Conservation (phyloP, 2,113 vertebrate genomes). For the Chamaetylas fuelleborni region DNA sequence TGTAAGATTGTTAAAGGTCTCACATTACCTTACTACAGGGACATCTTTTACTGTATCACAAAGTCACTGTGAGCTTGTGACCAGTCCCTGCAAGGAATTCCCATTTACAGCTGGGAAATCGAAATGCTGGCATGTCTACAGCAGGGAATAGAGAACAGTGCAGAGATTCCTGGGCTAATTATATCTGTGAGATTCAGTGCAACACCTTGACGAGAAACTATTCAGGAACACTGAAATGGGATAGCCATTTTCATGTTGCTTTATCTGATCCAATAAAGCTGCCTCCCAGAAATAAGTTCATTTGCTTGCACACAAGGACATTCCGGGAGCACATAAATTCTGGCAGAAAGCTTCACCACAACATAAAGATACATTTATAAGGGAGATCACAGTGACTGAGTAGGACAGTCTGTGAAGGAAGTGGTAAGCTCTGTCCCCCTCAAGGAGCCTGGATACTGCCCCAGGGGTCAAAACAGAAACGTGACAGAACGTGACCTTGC, state of each 20-base stretch:
- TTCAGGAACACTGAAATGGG: background rate
- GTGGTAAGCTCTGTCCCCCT: background rate
- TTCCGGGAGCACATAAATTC: background rate
- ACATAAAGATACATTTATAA: background rate
- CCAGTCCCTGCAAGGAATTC: background rate
- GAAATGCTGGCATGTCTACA: background rate
- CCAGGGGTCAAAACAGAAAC: background rate
- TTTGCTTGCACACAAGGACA: background rate
- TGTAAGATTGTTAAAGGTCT: background rate
- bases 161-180: background rate
- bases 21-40: background rate
- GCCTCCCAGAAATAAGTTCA: background rate
- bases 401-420: background rate
- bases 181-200: background rate
- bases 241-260: background rate
- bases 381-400: background rate
- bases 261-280: background rate
- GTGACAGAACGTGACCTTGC: background rate
- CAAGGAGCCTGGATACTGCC: background rate
- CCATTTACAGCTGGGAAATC: background rate
- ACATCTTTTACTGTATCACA: background rate
- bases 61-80: background rate
- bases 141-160: background rate
- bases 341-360: background rate
- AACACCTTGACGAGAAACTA: background rate